A percentile compares a stretch with the other conserved stretches of the same genome.
These are phyloP conservation scores for Buathra laborator DNA, from an alignment of 2,888 invertebrate species.

Conservation along the genomic window DNA sequence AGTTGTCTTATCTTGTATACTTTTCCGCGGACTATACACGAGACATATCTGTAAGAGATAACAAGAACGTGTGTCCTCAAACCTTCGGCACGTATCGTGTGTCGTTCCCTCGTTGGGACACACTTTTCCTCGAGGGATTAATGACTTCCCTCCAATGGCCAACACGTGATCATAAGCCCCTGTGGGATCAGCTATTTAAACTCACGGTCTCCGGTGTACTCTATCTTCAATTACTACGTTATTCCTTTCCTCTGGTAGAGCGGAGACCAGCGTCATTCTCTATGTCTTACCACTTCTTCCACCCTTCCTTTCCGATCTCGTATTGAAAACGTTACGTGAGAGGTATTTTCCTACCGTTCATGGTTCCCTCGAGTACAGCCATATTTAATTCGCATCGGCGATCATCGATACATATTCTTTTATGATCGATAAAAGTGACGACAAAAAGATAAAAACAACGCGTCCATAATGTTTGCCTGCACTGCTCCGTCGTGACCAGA, in stretches of 20 bases:
- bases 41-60: background rate
- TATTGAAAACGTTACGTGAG: no score
- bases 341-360: no score
- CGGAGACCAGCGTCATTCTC: background rate
- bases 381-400: no score
- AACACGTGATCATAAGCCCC: conserved; percentile 28
- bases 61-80: background rate
- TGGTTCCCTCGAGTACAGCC: background rate
- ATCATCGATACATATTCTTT: no score
- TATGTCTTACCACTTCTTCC: background rate
- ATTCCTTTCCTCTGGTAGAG: background rate
- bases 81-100: conserved; percentile 2
- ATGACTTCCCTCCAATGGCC: conserved; percentile 53
- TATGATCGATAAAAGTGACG: no score
- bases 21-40: background rate
- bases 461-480: no score
- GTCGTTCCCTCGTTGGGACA: conserved; percentile 13
- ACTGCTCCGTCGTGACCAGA: no score
- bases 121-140: conserved; percentile 54
- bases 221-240: conserved; percentile 1
- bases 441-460: no score
- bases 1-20: background rate
- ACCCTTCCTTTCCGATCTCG: background rate
- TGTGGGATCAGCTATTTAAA: background rate
- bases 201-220: conserved; percentile 13